Base-by-base conservation (phyloP, 2,797 vertebrate species). In the Ptychadena robeensis region DNA sequence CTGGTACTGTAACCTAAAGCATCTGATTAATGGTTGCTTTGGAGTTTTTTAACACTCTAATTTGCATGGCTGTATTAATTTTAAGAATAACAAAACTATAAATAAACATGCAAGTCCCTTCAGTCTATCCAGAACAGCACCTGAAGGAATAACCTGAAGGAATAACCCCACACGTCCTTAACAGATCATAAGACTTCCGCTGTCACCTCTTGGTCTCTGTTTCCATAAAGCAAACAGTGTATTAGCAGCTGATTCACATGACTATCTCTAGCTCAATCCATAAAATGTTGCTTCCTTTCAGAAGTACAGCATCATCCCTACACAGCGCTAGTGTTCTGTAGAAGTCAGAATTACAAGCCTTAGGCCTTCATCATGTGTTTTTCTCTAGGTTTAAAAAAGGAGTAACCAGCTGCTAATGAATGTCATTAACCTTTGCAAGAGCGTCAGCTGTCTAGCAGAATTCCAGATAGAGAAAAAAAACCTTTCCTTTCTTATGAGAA, bases 301-400 rank as follows among this genome's bases (percentile, higher is more conserved):
- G 25, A 61, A 73, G 68, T 35, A 74, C 7, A 34, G 35, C 63
- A 37, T 70, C 10, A 75, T 40, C 37, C 32, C 28, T 30, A 69
- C 38, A 80, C 57, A 80, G 82, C 66, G 31, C 30, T 37, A 9
- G 75, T 59, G 64, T 80, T 84, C 70, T 75, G 34, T 57, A 30
- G 15, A 15, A 31, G 40, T 9, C 32, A 70, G 72, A 65, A 80
- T 70, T 74, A 67, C 11, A 22, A 32, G 71, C 78, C 82, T 57
- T 22, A 80, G 77, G 82, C 70, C 25, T 25, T 59, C 35, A 32
- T 85, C 82, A 85, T 85, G 82, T 85, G 82, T 80, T 84, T 61
- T 84, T 48, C 70, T 80, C 35, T 69, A 30, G 28, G 63, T 73
- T 73, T 73, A 48, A 38, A 66, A 74, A 48, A 73, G 31, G n/a